phyloP scores from a whole-genome alignment of 1,140 invertebrate genomes.

The Drosophila mauritiana region DNA sequence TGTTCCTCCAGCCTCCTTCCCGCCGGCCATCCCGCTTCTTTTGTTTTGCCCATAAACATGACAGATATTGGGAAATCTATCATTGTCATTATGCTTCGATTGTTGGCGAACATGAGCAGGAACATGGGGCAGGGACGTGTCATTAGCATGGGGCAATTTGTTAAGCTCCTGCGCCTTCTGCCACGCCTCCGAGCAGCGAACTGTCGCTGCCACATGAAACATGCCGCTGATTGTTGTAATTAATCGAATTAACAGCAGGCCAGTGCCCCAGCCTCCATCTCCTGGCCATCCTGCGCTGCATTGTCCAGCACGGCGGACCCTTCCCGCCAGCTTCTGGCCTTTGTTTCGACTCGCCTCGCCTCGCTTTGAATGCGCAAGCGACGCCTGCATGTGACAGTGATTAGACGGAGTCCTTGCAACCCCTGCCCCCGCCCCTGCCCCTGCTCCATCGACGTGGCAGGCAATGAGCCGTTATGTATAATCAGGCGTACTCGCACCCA shows the following conservation, averaged over 20 bases:
- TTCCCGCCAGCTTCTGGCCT: slow-evolving; percentile 23
- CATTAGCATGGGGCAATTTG: slow-evolving; percentile 79
- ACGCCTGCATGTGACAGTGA: slow-evolving; percentile 83
- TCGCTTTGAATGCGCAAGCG: slow-evolving; percentile 74
- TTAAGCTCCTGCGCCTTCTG: slow-evolving; percentile 51
- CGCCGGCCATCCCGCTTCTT: slow-evolving; percentile 15
- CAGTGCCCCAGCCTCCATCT: slow-evolving; percentile 20
- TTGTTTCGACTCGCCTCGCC: slow-evolving; percentile 61
- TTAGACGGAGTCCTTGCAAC: slow-evolving; percentile 71
- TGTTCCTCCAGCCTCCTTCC: slow-evolving; percentile 25
- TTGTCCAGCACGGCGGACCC: slow-evolving; percentile 17
- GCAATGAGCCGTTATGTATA: slow-evolving; percentile 78
- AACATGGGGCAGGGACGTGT: slow-evolving; percentile 22
- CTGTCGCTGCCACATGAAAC: slow-evolving; percentile 73
- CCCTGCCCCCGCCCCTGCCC: slow-evolving; percentile 9
- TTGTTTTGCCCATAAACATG: slow-evolving; percentile 80
- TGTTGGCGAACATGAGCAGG: slow-evolving; percentile 40
- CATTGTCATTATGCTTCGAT: slow-evolving; percentile 85
- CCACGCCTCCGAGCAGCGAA: slow-evolving; percentile 22
- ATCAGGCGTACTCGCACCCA: slow-evolving; percentile 24
- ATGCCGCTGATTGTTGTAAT: slow-evolving; percentile 84
- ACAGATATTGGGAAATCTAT: slow-evolving; percentile 85
- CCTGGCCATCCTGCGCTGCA: slow-evolving; percentile 9
- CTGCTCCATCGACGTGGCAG: slow-evolving; percentile 17
- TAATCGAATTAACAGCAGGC: slow-evolving; percentile 84